Evolutionary conservation across 2,113 vertebrate species (phyloP).

Genomic region (Chloebia gouldiae): DNA sequence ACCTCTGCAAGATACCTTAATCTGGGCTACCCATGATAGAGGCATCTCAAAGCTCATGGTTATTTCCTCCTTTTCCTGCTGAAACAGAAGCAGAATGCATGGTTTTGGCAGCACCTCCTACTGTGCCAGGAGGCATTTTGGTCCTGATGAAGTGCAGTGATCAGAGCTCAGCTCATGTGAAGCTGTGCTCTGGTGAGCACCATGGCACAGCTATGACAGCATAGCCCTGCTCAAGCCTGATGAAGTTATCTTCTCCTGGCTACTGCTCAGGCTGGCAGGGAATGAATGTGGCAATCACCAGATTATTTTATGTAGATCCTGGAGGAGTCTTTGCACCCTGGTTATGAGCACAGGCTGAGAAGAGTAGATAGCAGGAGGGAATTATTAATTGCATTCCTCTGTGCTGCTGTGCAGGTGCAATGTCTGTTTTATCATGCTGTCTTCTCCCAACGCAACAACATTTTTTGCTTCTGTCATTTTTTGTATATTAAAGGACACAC

Average conservation of each 20-base stretch:
- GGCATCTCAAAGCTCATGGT: slow-evolving; percentile 80
- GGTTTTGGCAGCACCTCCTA: neutral
- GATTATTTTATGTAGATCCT: neutral
- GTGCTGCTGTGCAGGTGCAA: neutral
- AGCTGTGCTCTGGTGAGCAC: neutral
- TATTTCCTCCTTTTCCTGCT: slow-evolving; percentile 62
- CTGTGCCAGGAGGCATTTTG: neutral
- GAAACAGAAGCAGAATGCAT: slow-evolving; percentile 18
- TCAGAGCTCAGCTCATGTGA: fast-evolving
- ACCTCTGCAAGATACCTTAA: slow-evolving; percentile 81
- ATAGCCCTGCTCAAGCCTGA: neutral
- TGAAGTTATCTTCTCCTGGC: neutral
- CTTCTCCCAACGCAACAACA: neutral
- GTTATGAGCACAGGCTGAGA: neutral
- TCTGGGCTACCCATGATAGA: slow-evolving; percentile 79
- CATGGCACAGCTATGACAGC: neutral
- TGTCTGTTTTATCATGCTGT: neutral
- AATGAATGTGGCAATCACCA: neutral
- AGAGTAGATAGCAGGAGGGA: neutral
- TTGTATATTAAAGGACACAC: neutral
- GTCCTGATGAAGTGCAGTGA: neutral
- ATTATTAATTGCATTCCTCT: neutral
- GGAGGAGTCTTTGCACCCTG: neutral
- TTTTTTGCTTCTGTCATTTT: neutral
- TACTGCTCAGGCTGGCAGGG: neutral